Conservation (phyloP, 2,888 invertebrate species). For the Pristionchus maxplancki region DNA sequence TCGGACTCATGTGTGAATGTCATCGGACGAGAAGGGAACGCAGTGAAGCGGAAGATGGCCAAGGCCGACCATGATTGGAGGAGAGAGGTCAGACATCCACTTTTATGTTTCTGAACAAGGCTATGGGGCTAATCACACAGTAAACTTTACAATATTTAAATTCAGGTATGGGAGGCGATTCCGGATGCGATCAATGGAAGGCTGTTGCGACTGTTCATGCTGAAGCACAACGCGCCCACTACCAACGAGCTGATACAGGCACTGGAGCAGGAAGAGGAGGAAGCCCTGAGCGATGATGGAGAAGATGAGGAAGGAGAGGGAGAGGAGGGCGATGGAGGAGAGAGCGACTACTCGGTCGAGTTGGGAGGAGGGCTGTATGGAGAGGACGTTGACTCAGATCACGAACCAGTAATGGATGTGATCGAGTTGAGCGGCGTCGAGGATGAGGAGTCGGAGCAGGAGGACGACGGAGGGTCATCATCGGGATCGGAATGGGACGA, state of each 20-base stretch:
- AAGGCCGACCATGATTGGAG: background rate
- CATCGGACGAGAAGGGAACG: background rate
- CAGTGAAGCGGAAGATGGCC: constrained; percentile 6
- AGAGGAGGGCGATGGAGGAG: background rate
- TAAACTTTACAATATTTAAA: no score
- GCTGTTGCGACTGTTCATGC: background rate
- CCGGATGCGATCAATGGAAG: background rate
- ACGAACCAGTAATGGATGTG: background rate
- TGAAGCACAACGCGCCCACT: background rate
- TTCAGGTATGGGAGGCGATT: background rate
- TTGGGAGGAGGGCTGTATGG: background rate
- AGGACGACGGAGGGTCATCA: background rate
- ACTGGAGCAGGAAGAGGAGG: background rate
- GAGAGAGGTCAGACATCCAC: background rate
- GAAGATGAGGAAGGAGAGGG: background rate
- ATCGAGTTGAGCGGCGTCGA: background rate
- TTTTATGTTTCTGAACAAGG: background rate
- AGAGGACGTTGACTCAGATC: background rate
- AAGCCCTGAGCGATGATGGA: background rate
- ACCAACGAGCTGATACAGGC: background rate
- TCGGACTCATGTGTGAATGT: background rate
- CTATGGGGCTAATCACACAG: no score
- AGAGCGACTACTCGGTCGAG: background rate
- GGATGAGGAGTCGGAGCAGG: background rate
- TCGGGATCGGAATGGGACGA: background rate